A percentile compares a stretch with the other conserved stretches of the same genome.
Conservation (phyloP, 2,888 invertebrate genomes). For the Antheraea yamamai region DNA sequence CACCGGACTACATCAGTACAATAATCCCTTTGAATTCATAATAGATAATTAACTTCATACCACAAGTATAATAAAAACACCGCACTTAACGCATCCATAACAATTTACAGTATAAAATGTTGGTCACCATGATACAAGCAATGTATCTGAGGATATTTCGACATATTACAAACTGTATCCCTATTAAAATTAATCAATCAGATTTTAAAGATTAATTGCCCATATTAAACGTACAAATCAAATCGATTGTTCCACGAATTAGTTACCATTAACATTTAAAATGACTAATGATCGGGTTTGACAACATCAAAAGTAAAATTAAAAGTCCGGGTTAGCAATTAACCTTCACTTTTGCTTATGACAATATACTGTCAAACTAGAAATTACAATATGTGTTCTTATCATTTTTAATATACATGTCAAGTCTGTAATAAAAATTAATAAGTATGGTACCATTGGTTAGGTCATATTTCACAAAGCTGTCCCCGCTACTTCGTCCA, state of each 20-base stretch:
- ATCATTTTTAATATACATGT: slow-evolving; percentile 7
- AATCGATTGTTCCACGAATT: slow-evolving; percentile 24
- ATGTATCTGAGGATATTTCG: neutral
- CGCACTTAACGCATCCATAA: neutral
- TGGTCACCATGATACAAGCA: neutral
- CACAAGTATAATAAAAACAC: neutral
- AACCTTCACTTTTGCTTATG: slow-evolving; percentile 21
- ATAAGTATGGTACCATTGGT: neutral
- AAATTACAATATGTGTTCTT: neutral
- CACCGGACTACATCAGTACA: no score
- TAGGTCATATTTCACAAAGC: neutral
- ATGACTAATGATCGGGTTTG: slow-evolving; percentile 24
- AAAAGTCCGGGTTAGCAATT: slow-evolving; percentile 23
- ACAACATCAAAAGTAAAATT: slow-evolving; percentile 23
- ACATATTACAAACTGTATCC: slow-evolving; percentile 12
- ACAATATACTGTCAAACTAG: slow-evolving; percentile 18
- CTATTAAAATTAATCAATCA: slow-evolving; percentile 11
- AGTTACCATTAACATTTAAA: slow-evolving; percentile 23
- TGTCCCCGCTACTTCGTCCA: no score
- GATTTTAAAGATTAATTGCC: slow-evolving; percentile 19
- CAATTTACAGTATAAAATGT: slow-evolving; percentile 7
- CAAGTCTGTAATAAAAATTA: neutral
- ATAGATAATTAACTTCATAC: neutral
- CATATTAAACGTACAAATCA: slow-evolving; percentile 23
- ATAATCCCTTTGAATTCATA: neutral